Conservation (phyloP, 1,140 invertebrate genomes). For the Ostrea denselamellosa region DNA sequence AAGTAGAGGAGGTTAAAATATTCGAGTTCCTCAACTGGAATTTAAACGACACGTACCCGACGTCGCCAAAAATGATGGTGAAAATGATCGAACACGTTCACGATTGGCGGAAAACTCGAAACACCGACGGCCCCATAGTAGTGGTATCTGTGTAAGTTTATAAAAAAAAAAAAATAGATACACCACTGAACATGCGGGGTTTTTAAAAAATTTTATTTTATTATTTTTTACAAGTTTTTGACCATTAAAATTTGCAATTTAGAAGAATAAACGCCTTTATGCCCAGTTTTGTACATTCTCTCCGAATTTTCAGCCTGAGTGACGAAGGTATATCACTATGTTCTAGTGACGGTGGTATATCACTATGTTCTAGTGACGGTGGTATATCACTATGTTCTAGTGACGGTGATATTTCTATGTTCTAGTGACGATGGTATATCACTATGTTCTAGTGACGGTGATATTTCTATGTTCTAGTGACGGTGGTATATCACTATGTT, state of each 20-base stretch:
- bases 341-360: conserved; percentile 43
- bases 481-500: not conserved
- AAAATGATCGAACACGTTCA: conserved; percentile 27
- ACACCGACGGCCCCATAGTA: conserved; percentile 5
- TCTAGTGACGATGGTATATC: no score
- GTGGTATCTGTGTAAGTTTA: not conserved
- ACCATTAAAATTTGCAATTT: no score
- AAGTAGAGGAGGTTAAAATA: conserved; percentile 6
- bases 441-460: conserved; percentile 32
- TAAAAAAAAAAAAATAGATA: no score
- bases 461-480: no score
- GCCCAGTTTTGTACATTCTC: no score
- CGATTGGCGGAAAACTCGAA: conserved; percentile 14
- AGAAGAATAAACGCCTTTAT: no score
- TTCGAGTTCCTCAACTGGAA: conserved; percentile 14
- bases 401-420: no score
- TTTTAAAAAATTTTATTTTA: no score
- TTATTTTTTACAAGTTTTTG: no score
- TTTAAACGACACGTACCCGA: not conserved
- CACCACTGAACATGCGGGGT: no score
- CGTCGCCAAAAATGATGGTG: conserved; percentile 9
- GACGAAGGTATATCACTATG: not conserved
- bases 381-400: not conserved
- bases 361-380: no score
- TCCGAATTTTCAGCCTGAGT: no score